Evolutionary conservation across 1,140 invertebrate genomes (phyloP), one percentile per base, ranked within the genome.

Genomic region (Drosophila novamexicana): DNA sequence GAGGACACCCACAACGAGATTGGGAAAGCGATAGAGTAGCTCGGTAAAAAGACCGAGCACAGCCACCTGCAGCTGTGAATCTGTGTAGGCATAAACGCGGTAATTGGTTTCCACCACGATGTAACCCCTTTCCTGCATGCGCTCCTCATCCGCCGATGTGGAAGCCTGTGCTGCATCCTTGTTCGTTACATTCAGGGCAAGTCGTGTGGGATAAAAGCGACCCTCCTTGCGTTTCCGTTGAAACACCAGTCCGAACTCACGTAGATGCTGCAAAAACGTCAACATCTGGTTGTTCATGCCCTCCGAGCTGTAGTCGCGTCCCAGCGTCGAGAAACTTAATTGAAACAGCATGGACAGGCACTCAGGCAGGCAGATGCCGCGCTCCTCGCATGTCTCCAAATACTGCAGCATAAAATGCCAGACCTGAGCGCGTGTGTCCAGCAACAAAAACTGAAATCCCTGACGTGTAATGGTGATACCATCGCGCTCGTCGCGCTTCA

Each of bases 381-480:
- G 94, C 76, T 95, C 94, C 93, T 98, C 96, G 10, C 98, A 96
- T 9, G 97, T 98, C 79, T 98, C 97, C 64, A 99, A 93, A 93
- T 99, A 99, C 91, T 99, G 97, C 2, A 99, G 94, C 88, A 99
- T 96, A 93, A 99, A 99, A 92, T 98, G 97, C 98, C 98, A 99
- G 91, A 99, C 91, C 56, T 81, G 76, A 47, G 92, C 73, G 57
- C 94, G 95, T 7, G 97, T 98, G 90, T 98, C 98, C 77, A 99
- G 94, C 12, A 99, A 93, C 16, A 99, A 93, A 93, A 99, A 99
- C 93, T 99, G 98, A 93, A 99, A 99, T 4, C 98, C 98, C 77
- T 97, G 96, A 73, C 96, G 95, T 1, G 98, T 99, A 73, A 99
- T 99, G 18, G 96, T 95, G 71, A 95, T 96, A 0, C 95, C 95